These are phyloP conservation scores for Dendronephthya gigantea DNA, from an alignment of 64 coral and sea anemone genomes.

Conservation along the genomic window DNA sequence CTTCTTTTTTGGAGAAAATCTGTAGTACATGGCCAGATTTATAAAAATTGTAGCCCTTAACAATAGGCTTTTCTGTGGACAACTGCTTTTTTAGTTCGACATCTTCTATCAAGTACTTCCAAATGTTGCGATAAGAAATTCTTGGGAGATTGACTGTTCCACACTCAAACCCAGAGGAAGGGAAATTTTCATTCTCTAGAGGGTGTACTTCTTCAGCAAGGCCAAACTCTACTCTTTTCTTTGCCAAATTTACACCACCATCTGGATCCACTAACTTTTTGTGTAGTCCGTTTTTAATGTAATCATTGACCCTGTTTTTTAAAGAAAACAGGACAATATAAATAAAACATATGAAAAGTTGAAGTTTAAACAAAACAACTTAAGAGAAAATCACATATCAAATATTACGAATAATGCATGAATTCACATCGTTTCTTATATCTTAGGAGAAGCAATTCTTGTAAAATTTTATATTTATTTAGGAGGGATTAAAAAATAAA, in stretches of 20 bases:
- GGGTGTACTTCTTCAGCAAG: slow-evolving; percentile 29
- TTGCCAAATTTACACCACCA: slow-evolving; percentile 40
- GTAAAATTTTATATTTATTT: too few relatives aligned
- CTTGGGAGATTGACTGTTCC: slow-evolving; percentile 21
- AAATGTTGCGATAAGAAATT: slow-evolving; percentile 25
- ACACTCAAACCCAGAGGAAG: slow-evolving; percentile 32
- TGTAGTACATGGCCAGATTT: slow-evolving; percentile 25
- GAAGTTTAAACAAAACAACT: too few relatives aligned
- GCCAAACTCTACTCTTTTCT: slow-evolving; percentile 15
- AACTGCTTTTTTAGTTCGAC: slow-evolving; percentile 40
- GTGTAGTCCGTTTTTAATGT: slow-evolving; percentile 39
- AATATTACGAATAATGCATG: too few relatives aligned
- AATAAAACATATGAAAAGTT: too few relatives aligned
- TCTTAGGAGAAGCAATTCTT: too few relatives aligned
- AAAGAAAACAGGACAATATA: not conserved
- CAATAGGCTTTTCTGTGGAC: slow-evolving; percentile 41
- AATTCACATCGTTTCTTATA: too few relatives aligned
- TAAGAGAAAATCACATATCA: too few relatives aligned
- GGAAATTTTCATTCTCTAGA: slow-evolving; percentile 25
- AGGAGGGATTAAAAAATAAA: too few relatives aligned
- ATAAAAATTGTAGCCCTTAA: slow-evolving; percentile 42
- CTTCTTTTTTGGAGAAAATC: slow-evolving; percentile 25
- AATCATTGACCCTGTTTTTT: slow-evolving; percentile 39
- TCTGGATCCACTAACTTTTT: slow-evolving; percentile 38
- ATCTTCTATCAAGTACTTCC: slow-evolving; percentile 48